phyloP scores from a whole-genome alignment of 2,113 vertebrate species.

The Scalopus aquaticus region DNA sequence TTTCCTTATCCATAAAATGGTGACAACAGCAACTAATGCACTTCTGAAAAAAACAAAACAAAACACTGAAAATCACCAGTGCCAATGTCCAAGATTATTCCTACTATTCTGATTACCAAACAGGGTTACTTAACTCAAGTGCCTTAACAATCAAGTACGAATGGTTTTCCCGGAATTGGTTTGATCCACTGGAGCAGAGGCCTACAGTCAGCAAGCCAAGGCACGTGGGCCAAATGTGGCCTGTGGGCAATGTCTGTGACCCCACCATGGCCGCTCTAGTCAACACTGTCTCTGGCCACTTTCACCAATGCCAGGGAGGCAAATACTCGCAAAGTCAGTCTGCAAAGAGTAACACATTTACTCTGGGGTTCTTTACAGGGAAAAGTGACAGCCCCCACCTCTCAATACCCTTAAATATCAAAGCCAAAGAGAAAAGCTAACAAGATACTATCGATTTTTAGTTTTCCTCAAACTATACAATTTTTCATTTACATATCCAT shows the following conservation, averaged over 20 bases:
- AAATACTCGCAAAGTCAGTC: not conserved
- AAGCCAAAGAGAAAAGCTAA: not conserved
- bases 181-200: not conserved
- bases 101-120: not conserved
- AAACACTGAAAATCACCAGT: not conserved
- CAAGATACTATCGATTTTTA: not conserved
- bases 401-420: not conserved
- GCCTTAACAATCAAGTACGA: not conserved
- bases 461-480: not conserved
- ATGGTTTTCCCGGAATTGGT: not conserved
- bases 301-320: not conserved
- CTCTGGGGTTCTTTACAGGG: not conserved
- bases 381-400: not conserved
- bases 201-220: not conserved
- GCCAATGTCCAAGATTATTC: conserved; percentile 5
- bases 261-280: not conserved
- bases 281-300: not conserved
- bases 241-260: too few relatives aligned
- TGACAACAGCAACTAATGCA: not conserved
- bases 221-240: not conserved
- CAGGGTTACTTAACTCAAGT: not conserved
- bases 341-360: too few relatives aligned
- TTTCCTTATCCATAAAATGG: not conserved
- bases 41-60: not conserved
- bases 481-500: not conserved